Conservation (phyloP, 2,797 vertebrate genomes). For the Pagetopsis macropterus region DNA sequence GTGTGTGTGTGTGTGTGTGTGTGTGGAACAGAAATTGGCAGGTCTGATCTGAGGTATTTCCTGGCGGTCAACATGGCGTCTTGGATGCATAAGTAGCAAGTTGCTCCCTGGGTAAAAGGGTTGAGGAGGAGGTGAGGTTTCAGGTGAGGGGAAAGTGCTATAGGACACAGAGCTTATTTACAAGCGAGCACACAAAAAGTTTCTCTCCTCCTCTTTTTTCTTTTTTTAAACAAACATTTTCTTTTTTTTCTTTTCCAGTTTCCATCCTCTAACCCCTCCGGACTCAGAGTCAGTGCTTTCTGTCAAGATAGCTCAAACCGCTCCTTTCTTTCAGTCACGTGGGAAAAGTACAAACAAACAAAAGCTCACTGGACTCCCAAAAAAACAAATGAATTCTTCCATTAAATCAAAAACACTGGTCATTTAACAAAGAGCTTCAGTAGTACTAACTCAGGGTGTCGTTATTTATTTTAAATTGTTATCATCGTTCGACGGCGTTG, state of each 20-base stretch:
- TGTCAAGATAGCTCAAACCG: constrained; percentile 50
- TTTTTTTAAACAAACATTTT: constrained; percentile 19
- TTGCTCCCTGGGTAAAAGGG: constrained; percentile 71
- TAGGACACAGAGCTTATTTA: constrained; percentile 85
- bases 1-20: constrained; percentile 15
- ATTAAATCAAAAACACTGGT: constrained; percentile 30
- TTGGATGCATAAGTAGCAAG: constrained; percentile 83
- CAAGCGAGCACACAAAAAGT: constrained; percentile 77
- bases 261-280: constrained; percentile 11
- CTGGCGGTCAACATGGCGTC: constrained; percentile 78
- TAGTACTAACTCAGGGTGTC: constrained; percentile 32
- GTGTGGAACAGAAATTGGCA: constrained; percentile 50
- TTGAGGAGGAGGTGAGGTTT: constrained; percentile 40
- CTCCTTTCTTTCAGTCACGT: constrained; percentile 60
- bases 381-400: constrained; percentile 30
- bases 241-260: constrained; percentile 35
- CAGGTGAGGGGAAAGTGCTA: constrained; percentile 81
- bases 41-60: constrained; percentile 82
- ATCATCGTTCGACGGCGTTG: constrained; percentile 24
- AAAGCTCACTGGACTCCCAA: constrained; percentile 40
- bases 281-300: constrained; percentile 64
- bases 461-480: constrained; percentile 19
- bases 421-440: constrained; percentile 27
- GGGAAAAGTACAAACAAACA: constrained; percentile 48
- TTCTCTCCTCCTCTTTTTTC: constrained; percentile 20